Evolutionary conservation across 2,797 vertebrate genomes (phyloP), one percentile per base, ranked within the genome.

Genomic region (Molossus alvarezi): DNA sequence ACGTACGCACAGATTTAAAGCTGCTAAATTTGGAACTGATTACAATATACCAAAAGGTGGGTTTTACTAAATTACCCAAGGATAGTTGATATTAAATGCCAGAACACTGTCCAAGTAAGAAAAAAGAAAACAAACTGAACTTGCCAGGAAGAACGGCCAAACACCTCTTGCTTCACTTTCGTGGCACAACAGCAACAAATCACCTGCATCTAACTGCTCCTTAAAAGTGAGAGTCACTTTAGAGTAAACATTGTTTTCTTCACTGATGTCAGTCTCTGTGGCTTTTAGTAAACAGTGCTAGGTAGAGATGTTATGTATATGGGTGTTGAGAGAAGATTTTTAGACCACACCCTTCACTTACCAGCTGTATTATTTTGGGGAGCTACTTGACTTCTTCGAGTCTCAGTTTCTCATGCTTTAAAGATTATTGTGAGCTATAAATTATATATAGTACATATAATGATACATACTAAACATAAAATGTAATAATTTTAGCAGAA

Each of bases 381-480:
- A 87, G 18, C 88, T 71, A 69, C 9, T 55, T 12, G 23, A 90
- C 10, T 89, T 37, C 9, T 53, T 15, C 77, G 9, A 76, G 7
- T 79, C 20, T 83, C 67, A 75, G 11, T 80, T 92, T 94, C 48
- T 83, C 7, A 94, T 13, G 48, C 25, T 55, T 88, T 12, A 45
- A 64, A 92, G 14, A 65, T 86, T 87, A 2, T 60, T 83, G 1
- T 87, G 48, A 37, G 7, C 45, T 15, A 82, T 90, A 64, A 94
- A 82, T 95, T 85, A 81, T 88, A 73, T 13, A 80, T 64, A 88
- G 9, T 60, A 58, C 45, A 51, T n/a, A 85, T 76, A 69, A 57
- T 58, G 18, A 60, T 55, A 33, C 15, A 27, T 12, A 71, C 25
- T 48, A 81, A 91, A 72, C 25, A 81, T 48, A 81, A 80, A 86